These are phyloP conservation scores for Cygnus buccinator DNA, from an alignment of 2,113 vertebrate species.

Conservation along the genomic window DNA sequence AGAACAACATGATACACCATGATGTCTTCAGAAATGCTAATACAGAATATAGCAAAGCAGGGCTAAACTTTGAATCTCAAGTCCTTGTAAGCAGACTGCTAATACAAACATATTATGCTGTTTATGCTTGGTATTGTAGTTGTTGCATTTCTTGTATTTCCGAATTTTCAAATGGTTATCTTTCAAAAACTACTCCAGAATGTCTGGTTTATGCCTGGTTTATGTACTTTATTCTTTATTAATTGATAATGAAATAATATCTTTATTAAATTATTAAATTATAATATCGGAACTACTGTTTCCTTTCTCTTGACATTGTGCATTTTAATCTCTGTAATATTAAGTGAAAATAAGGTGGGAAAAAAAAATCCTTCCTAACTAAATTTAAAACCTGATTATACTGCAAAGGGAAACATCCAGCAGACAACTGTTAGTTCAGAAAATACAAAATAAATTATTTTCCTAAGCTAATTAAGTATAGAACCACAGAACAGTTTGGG, in stretches of 20 bases:
- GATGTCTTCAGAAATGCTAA: not conserved
- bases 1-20: not conserved
- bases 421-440: not conserved
- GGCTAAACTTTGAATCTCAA: not conserved
- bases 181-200: not conserved
- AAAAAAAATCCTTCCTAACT: not conserved
- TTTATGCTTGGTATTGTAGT: fast-evolving
- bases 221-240: not conserved
- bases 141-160: not conserved
- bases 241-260: not conserved
- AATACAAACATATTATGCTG: not conserved
- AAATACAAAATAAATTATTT: not conserved
- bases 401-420: not conserved
- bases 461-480: not conserved
- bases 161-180: not conserved
- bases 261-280: not conserved
- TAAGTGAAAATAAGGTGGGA: not conserved
- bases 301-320: not conserved
- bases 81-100: not conserved
- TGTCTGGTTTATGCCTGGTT: not conserved
- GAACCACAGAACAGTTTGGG: no score
- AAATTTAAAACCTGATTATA: not conserved
- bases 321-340: not conserved
- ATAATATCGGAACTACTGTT: not conserved
- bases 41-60: not conserved